A percentile compares a stretch with the other conserved stretches of the same genome.
Evolutionary conservation across 1,140 invertebrate genomes (phyloP).

Genomic region (Scylla paramamosain): DNA sequence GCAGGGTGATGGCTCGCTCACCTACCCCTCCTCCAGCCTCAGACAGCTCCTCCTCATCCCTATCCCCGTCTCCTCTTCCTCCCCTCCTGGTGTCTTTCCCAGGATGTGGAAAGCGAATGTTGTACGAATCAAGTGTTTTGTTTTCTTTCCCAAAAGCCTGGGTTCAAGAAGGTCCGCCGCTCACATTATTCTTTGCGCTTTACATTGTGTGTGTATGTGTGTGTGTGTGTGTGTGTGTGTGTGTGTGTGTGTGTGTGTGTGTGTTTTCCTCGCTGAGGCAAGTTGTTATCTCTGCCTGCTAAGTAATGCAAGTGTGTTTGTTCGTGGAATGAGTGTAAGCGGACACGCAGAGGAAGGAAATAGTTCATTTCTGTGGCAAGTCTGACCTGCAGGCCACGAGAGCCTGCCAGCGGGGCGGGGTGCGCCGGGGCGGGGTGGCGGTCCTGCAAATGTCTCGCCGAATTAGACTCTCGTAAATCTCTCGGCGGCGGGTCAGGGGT

Average conservation of each 20-base stretch:
- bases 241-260: neutral
- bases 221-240: too few relatives aligned
- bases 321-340: neutral
- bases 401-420: neutral
- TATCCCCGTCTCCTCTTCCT: neutral
- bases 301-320: neutral
- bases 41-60: constrained; percentile 29
- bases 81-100: neutral
- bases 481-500: neutral
- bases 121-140: neutral
- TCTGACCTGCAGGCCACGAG: neutral
- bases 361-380: neutral
- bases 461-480: constrained; percentile 23
- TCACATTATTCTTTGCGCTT: neutral
- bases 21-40: constrained; percentile 26
- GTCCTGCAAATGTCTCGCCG: constrained; percentile 18
- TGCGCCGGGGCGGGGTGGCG: neutral
- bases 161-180: neutral
- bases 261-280: neutral
- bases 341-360: neutral
- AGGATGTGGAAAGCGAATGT: neutral
- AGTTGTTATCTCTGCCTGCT: neutral
- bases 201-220: too few relatives aligned
- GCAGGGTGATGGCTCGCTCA: neutral
- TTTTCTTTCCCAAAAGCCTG: neutral